Conservation (phyloP, 2,888 invertebrate genomes). For the Sympetrum striolatum region DNA sequence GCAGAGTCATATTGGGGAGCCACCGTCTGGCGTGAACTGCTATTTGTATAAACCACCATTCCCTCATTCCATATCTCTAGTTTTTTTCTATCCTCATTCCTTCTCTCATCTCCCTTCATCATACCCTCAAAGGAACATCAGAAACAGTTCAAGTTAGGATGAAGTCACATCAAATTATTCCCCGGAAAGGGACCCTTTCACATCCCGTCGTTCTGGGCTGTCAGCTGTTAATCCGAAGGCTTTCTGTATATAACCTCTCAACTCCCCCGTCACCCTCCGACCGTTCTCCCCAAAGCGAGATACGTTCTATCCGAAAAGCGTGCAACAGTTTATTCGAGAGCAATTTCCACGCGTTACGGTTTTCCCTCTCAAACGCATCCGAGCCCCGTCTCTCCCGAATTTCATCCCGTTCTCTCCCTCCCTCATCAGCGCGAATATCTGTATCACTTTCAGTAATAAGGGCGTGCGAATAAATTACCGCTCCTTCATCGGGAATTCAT, state of each 20-base stretch:
- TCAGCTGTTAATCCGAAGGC: conserved; percentile 7
- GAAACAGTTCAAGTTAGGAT: neutral
- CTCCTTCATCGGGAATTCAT: neutral
- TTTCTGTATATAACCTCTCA: neutral
- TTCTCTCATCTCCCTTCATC: neutral
- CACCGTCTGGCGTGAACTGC: no score
- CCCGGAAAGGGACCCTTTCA: neutral
- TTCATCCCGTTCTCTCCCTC: neutral
- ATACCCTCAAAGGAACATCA: neutral
- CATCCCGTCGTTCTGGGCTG: neutral
- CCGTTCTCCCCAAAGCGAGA: neutral
- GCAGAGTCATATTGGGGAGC: no score
- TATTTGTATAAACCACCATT: no score
- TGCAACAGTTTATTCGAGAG: neutral
- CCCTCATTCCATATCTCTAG: neutral
- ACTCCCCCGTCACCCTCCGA: neutral
- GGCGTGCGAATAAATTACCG: neutral
- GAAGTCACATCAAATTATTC: neutral
- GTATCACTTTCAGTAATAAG: neutral
- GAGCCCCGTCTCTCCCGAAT: neutral
- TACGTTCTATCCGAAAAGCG: neutral
- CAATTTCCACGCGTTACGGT: neutral
- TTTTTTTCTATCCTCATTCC: neutral
- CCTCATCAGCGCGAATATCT: neutral
- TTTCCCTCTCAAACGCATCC: neutral